phyloP scores from a whole-genome alignment of 2,888 invertebrate species.

The Nineta flava region DNA sequence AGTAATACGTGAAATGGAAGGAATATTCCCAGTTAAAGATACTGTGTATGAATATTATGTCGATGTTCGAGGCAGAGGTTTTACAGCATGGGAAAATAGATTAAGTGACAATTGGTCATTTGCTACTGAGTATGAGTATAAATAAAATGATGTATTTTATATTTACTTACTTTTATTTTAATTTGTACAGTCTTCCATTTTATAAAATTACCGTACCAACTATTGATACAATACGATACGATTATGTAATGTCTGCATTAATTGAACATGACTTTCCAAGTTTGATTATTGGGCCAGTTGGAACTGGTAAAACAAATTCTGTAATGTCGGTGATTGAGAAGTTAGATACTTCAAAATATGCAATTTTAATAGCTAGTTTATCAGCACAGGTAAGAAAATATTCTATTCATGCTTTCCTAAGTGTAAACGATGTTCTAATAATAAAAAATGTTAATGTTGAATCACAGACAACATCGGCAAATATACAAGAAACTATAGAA shows the following conservation, averaged over 20 bases:
- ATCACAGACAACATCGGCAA: constrained; percentile 57
- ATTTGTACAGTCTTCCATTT: constrained; percentile 48
- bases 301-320: constrained; percentile 76
- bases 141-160: no score
- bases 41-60: constrained; percentile 82
- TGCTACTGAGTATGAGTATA: constrained; percentile 43
- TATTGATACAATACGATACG: constrained; percentile 73
- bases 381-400: constrained; percentile 48
- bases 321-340: constrained; percentile 48
- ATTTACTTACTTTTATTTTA: not conserved
- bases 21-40: constrained; percentile 69
- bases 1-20: constrained; percentile 64
- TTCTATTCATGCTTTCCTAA: not conserved
- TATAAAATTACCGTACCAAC: constrained; percentile 77
- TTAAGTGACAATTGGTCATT: constrained; percentile 60
- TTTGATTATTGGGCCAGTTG: constrained; percentile 67
- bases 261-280: constrained; percentile 51
- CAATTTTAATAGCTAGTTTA: constrained; percentile 65
- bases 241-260: constrained; percentile 51
- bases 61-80: constrained; percentile 51
- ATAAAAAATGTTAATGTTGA: not conserved
- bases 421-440: not conserved
- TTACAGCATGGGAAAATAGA: constrained; percentile 67
- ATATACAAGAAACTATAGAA: constrained; percentile 74
- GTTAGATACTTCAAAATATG: constrained; percentile 40